phyloP scores from a whole-genome alignment of 2,113 vertebrate genomes.

The Rhabdomys dilectus region DNA sequence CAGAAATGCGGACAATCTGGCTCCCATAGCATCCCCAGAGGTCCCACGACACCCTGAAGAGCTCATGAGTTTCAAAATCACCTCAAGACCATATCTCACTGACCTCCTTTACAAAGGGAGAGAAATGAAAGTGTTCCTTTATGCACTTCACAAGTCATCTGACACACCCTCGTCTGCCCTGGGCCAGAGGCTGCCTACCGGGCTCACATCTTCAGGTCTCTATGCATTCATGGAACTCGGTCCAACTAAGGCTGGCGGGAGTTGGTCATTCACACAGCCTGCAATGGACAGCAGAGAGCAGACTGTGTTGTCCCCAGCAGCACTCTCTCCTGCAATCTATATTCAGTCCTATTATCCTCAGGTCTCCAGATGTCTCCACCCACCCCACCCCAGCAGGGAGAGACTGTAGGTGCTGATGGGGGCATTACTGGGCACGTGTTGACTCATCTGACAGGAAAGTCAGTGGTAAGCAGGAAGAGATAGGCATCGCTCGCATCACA shows the following conservation, averaged over 20 bases:
- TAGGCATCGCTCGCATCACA: constrained; percentile 75
- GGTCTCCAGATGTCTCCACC: neutral
- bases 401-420: neutral
- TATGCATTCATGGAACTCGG: neutral
- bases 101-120: neutral
- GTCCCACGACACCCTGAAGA: neutral
- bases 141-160: neutral
- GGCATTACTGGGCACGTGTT: constrained; percentile 53
- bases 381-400: neutral
- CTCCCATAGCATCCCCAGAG: neutral
- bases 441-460: constrained; percentile 79
- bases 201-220: neutral
- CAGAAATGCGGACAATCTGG: neutral
- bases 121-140: neutral
- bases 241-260: neutral
- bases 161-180: neutral
- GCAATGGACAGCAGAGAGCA: neutral
- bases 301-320: neutral
- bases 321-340: neutral
- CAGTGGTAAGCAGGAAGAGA: constrained; percentile 77
- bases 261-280: neutral
- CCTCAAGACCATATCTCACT: neutral
- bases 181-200: neutral
- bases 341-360: neutral
- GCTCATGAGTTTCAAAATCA: neutral